phyloP scores from a whole-genome alignment of 2,888 invertebrate species.

The Acleris holmiana region DNA sequence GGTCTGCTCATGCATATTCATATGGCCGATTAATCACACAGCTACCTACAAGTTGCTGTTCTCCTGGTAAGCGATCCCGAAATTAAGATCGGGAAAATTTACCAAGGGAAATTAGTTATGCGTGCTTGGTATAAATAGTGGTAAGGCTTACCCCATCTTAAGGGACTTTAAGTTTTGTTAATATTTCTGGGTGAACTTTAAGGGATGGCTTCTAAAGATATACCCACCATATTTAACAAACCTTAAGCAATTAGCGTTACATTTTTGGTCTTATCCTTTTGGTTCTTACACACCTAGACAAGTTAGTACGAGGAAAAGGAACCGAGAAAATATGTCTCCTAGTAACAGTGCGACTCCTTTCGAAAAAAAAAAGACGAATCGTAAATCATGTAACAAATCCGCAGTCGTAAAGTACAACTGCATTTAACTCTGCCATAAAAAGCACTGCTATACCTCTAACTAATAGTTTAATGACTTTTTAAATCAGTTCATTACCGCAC shows the following conservation, averaged over 20 bases:
- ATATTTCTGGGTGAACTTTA: not conserved
- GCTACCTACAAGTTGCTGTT: conserved; percentile 50
- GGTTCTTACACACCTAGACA: no score
- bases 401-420: no score
- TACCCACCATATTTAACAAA: no score
- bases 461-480: conserved; percentile 16
- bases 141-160: conserved; percentile 30
- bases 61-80: conserved; percentile 34
- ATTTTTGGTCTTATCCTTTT: no score
- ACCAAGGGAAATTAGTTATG: conserved; percentile 57
- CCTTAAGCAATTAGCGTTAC: no score
- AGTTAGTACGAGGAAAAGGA: no score
- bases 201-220: no score
- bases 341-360: no score
- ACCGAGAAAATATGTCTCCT: no score
- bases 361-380: not conserved
- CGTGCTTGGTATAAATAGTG: conserved; percentile 55
- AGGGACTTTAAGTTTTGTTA: conserved; percentile 10
- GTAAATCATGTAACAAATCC: not conserved
- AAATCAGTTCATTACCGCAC: conserved; percentile 7
- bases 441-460: not conserved
- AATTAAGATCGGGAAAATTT: conserved; percentile 47
- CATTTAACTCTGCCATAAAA: not conserved
- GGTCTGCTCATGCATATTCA: conserved; percentile 77
- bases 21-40: conserved; percentile 77